A percentile compares a stretch with the other conserved stretches of the same genome.
These are phyloP conservation scores for Aricia agestis DNA, from an alignment of 1,140 invertebrate species.

Conservation along the genomic window DNA sequence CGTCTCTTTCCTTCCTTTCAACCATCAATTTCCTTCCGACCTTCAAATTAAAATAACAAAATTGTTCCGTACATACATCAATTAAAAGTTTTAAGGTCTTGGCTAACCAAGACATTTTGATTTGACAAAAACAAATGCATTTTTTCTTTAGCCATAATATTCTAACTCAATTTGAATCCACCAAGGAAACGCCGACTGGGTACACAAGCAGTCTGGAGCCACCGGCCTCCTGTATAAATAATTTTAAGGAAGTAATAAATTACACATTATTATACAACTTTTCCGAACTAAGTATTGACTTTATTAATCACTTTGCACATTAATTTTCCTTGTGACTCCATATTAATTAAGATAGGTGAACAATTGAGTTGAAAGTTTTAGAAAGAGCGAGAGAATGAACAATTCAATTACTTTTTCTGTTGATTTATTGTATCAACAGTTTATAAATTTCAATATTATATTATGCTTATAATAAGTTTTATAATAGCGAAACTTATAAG, in stretches of 20 bases:
- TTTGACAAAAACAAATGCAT: neutral
- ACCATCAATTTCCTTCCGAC: no score
- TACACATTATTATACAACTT: neutral
- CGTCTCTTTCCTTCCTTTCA: no score
- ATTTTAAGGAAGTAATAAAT: neutral
- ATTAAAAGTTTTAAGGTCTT: no score
- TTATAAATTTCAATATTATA: no score
- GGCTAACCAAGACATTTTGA: no score
- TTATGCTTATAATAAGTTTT: no score
- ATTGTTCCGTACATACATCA: no score
- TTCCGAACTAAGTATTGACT: neutral
- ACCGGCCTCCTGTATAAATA: neutral
- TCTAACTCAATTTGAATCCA: neutral
- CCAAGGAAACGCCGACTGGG: neutral
- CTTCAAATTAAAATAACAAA: no score
- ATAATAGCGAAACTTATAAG: no score
- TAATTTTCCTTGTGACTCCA: neutral
- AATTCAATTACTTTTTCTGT: no score
- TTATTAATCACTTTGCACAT: neutral
- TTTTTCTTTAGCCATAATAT: neutral
- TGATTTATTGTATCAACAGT: no score
- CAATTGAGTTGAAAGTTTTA: neutral
- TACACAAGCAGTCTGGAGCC: neutral
- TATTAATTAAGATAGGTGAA: neutral
- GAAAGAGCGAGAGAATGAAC: no score